Percentiles rank a stretch among this genome's conserved stretches.
Conservation (phyloP, 35 echinoderm and acorn worm genomes). For the Diadema setosum region DNA sequence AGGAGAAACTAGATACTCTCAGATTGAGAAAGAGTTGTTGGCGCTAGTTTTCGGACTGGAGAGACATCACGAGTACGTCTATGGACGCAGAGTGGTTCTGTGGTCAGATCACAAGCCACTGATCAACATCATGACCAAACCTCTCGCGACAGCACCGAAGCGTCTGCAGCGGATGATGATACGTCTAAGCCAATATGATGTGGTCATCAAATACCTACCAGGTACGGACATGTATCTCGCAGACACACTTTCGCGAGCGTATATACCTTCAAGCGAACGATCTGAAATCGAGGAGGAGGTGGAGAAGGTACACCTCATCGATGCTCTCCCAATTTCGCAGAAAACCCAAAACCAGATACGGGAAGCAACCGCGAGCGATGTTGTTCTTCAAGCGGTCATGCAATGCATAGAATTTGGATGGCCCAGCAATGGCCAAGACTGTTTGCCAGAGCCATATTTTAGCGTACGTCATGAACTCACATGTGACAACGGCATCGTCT, state of each 20-base stretch:
- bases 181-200: constrained; percentile 50
- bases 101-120: constrained; percentile 80
- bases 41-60: constrained; percentile 61
- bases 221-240: constrained; percentile 46
- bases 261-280: background rate
- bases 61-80: constrained; percentile 54
- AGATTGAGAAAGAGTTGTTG: constrained; percentile 72
- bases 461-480: constrained; percentile 17
- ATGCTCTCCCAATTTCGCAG: constrained; percentile 12
- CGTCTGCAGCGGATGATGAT: constrained; percentile 54
- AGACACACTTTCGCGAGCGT: constrained; percentile 59
- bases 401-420: constrained; percentile 19
- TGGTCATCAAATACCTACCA: constrained; percentile 63
- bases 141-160: constrained; percentile 49
- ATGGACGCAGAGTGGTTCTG: constrained; percentile 32
- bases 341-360: background rate
- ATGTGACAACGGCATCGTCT: constrained; percentile 30
- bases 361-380: background rate
- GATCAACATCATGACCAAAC: constrained; percentile 46
- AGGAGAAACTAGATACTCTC: constrained; percentile 56
- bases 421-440: constrained; percentile 20
- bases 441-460: constrained; percentile 25
- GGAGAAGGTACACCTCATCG: constrained; percentile 19
- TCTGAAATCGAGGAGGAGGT: constrained; percentile 19
- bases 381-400: background rate